Evolutionary conservation across 2,888 invertebrate genomes (phyloP), one percentile per base, ranked within the genome.

Genomic region (Agrotis ipsilon): DNA sequence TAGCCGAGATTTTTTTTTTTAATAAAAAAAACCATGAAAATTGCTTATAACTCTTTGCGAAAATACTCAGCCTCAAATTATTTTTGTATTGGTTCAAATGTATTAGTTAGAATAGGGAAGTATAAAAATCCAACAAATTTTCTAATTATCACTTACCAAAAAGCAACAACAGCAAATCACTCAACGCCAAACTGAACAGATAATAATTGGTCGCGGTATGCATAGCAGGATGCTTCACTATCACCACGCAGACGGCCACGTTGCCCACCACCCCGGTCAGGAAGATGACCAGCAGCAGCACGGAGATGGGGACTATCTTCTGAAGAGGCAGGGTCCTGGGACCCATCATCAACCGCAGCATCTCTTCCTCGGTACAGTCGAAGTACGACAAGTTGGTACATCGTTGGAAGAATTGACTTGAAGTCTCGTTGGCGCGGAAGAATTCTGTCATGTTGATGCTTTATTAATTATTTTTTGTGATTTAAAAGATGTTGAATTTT

Each of bases 121-220:
- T n/a, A n/a, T n/a, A n/a, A n/a, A n/a, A n/a, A n/a, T n/a, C n/a
- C n/a, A n/a, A n/a, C n/a, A n/a, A n/a, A n/a, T n/a, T n/a, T n/a
- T n/a, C 24, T 24, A 32, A 39, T 39, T 39, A 1, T 39, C 18
- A 52, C 66, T 66, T 13, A 98, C 99, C 99, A 85, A 98, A 97
- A 6, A 98, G 90, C 18, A 99, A 95, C 78, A 98, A 96, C 63
- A 98, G 97, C 21, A 99, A 94, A 92, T 99, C 99, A 24, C 98
- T 98, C 19, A 99, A 95, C 21, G 99, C 98, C 93, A 99, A 94
- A 89, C 98, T 98, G 95, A 99, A 98, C 60, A 99, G 96, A 90
- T 99, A 99, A 90, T 98, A 99, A 90, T 99, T 99, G 0, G 99
- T 99, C 0, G 98, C 98, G 0, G 98, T 98, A 87, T 98, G 98